Evolutionary conservation across 1,140 invertebrate genomes (phyloP).

Genomic region (Mamestra configurata): DNA sequence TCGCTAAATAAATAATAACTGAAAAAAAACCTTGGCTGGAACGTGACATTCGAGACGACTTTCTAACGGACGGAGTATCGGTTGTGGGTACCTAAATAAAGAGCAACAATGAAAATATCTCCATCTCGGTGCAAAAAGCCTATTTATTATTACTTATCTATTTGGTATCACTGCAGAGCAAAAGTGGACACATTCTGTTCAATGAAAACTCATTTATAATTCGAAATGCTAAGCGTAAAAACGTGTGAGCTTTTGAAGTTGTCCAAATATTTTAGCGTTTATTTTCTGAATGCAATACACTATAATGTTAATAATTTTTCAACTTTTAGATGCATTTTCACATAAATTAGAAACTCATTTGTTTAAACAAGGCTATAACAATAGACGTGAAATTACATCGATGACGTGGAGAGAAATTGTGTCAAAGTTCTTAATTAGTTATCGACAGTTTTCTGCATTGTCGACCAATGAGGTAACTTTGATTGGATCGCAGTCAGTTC

Average conservation of each 20-base stretch:
- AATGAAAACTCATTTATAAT: background rate
- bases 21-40: conserved; percentile 30
- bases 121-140: background rate
- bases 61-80: conserved; percentile 36
- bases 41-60: conserved; percentile 43
- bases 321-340: background rate
- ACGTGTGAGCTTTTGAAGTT: no score
- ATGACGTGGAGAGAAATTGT: conserved; percentile 28
- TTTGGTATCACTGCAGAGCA: background rate
- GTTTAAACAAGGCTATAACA: background rate
- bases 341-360: conserved; percentile 9
- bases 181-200: background rate
- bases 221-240: no score
- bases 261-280: background rate
- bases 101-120: conserved; percentile 19
- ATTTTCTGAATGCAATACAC: background rate
- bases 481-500: conserved; percentile 24
- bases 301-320: background rate
- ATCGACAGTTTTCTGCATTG: conserved; percentile 15
- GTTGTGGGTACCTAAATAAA: conserved; percentile 7
- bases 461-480: conserved; percentile 23
- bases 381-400: conserved; percentile 23
- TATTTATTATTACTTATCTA: background rate
- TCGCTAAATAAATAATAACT: conserved; percentile 37
- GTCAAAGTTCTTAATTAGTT: conserved; percentile 40